Evolutionary conservation across 2,113 vertebrate species (phyloP).

Genomic region (Eidolon helvum): DNA sequence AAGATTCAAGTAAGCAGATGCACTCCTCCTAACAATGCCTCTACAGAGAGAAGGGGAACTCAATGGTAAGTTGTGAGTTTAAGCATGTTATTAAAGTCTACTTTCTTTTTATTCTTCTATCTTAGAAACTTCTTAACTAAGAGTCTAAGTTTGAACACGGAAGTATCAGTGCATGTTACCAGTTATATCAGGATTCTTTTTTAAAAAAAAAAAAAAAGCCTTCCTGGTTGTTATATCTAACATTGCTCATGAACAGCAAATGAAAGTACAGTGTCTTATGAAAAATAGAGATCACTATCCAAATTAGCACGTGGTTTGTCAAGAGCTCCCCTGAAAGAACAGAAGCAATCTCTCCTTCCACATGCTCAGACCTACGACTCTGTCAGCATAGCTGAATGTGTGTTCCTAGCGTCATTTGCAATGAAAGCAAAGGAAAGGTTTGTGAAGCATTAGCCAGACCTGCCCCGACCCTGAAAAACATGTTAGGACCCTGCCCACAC

Average conservation of each 20-base stretch:
- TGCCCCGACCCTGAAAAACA: not conserved
- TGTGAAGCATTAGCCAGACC: not conserved
- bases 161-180: not conserved
- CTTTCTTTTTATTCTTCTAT: not conserved
- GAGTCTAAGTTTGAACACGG: not conserved
- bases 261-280: not conserved
- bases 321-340: not conserved
- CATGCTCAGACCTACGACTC: not conserved
- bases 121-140: not conserved
- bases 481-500: not conserved
- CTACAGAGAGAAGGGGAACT: not conserved
- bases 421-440: not conserved
- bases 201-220: not conserved
- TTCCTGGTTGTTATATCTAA: not conserved
- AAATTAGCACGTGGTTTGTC: not conserved
- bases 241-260: not conserved
- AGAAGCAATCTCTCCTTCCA: not conserved
- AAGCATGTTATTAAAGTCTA: not conserved
- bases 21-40: not conserved
- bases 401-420: not conserved
- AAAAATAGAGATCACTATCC: not conserved
- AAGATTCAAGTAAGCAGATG: not conserved
- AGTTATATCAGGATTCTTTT: not conserved
- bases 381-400: not conserved
- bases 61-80: not conserved